Percentiles rank a stretch among this genome's conserved stretches.
These are phyloP conservation scores for Philhelius pedissequus DNA, from an alignment of 2,888 invertebrate species.

Conservation along the genomic window DNA sequence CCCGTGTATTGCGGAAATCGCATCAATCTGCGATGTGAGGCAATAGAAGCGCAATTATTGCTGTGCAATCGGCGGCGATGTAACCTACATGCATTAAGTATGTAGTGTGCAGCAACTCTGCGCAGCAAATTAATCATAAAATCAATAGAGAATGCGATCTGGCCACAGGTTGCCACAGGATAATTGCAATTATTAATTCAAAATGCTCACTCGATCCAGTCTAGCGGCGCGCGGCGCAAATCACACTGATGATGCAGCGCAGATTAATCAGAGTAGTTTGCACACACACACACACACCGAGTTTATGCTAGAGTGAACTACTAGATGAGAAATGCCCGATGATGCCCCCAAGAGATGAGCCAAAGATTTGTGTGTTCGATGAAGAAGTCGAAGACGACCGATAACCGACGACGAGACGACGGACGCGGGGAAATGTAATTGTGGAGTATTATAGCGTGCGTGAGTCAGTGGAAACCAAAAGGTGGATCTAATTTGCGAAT, in stretches of 20 bases:
- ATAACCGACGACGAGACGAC: not conserved
- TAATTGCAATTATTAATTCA: slow-evolving; percentile 68
- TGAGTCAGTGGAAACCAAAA: slow-evolving; percentile 40
- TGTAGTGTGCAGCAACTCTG: slow-evolving; percentile 13
- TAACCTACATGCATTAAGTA: slow-evolving; percentile 9
- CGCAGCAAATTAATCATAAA: slow-evolving; percentile 56
- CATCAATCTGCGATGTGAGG: slow-evolving; percentile 23
- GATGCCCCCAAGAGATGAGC: slow-evolving; percentile 61
- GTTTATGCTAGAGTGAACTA: not conserved
- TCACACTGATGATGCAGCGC: slow-evolving; percentile 38
- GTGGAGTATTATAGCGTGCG: slow-evolving; percentile 20
- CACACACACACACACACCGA: not conserved
- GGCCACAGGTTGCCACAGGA: slow-evolving; percentile 61
- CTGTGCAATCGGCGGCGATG: not conserved
- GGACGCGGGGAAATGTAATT: no score
- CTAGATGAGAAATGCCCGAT: slow-evolving; percentile 8
- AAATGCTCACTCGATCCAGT: slow-evolving; percentile 9
- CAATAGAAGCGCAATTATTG: slow-evolving; percentile 16
- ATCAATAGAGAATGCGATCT: slow-evolving; percentile 58
- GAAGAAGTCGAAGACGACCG: not conserved
- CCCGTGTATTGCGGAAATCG: slow-evolving; percentile 23
- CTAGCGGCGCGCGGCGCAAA: slow-evolving; percentile 29
- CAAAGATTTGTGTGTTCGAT: slow-evolving; percentile 57
- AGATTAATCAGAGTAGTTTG: slow-evolving; percentile 56
- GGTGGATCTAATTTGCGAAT: slow-evolving; percentile 60